Evolutionary conservation across 1,140 invertebrate genomes (phyloP).

Genomic region (Drosophila willistoni): DNA sequence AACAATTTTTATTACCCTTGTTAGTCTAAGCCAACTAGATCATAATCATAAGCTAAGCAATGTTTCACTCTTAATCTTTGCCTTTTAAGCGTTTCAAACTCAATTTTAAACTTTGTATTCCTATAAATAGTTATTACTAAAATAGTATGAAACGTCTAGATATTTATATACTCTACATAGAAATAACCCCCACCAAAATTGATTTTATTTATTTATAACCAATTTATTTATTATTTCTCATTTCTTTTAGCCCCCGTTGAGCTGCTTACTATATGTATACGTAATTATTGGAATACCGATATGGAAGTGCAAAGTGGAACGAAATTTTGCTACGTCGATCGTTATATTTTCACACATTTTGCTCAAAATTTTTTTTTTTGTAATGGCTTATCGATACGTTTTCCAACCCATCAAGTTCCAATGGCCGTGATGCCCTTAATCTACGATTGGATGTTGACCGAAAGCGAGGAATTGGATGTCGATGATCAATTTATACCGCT

Average conservation of each 20-base stretch:
- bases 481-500: constrained; percentile 10
- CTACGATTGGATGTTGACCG: constrained; percentile 45
- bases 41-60: too few species aligned
- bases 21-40: too few species aligned
- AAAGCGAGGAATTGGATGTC: background rate
- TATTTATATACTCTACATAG: too few species aligned
- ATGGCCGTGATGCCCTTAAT: constrained; percentile 22
- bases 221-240: background rate
- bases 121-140: too few species aligned
- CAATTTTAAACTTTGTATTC: too few species aligned
- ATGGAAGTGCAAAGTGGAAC: constrained; percentile 41
- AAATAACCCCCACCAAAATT: too few species aligned
- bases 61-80: too few species aligned
- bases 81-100: too few species aligned
- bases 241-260: constrained; percentile 8
- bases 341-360: constrained; percentile 30
- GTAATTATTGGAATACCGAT: constrained; percentile 29
- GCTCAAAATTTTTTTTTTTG: background rate
- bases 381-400: background rate
- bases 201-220: too few species aligned
- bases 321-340: constrained; percentile 27
- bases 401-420: constrained; percentile 18
- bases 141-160: too few species aligned
- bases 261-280: background rate
- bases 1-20: too few species aligned